Evolutionary conservation across 2,888 invertebrate species (phyloP), one percentile per base, ranked within the genome.

Genomic region (Plebejus anna): DNA sequence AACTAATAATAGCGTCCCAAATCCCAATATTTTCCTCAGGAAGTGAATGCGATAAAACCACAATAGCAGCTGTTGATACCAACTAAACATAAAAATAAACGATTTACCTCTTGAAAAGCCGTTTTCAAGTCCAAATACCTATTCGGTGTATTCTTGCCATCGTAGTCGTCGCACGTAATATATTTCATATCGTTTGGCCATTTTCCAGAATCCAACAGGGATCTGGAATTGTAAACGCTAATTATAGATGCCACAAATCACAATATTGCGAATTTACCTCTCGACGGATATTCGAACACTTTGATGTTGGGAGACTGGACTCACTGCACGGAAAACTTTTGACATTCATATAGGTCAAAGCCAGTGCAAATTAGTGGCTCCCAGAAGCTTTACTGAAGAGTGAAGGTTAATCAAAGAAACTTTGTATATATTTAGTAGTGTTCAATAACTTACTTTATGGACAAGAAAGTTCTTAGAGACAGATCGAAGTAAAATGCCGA

Each of bases 401-500:
- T 61, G 28, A 9, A 32, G 32, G 61, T 28, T 66, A 66, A 11
- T 28, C 61, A 28, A 28, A 28, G 32, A 66, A 66, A 66, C 61
- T 66, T 59, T 22, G 22, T 59, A 22, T 59, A 22, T 22, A 2
- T 9, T 28, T 22, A 28, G 22, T 61, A 61, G 61, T 16, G 42
- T 71, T n/a, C n/a, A 72, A 42, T 28, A 51, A 66, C 70, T 94
- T 94, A 97, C 97, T 96, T 96, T 80, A 97, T 92, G 7, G 97
- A 95, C 81, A 96, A 89, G 84, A 97, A 96, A 4, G 97, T 95
- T 81, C 96, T 94, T 78, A 97, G 88, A 38, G 96, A 95, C 79
- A 98, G 89, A 89, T 98, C 98, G 88, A 98, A 98, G 90, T 98
- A 98, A 89, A 98, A 98, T 5, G 97, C 97, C 0, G 97, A 96